Evolutionary conservation across 2,797 vertebrate species (phyloP).

Genomic region (Amblyopsis hoosieri): DNA sequence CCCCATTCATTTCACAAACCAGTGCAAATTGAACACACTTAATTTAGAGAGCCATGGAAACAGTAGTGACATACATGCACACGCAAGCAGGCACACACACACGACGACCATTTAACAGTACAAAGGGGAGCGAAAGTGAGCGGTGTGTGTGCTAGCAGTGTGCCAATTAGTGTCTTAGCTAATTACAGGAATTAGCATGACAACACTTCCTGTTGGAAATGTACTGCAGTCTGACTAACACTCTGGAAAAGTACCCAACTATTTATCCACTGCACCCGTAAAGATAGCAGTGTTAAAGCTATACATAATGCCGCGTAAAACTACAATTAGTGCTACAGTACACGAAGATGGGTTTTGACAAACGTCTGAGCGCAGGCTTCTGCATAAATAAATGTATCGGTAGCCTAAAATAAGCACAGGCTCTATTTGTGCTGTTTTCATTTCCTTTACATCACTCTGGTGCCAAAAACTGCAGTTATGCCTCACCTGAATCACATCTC

Average conservation of each 20-base stretch:
- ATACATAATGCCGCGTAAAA: neutral
- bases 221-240: constrained; percentile 34
- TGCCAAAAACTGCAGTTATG: neutral
- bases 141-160: constrained; percentile 43
- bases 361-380: neutral
- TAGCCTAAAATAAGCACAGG: neutral
- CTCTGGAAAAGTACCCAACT: constrained; percentile 39
- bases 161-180: constrained; percentile 68
- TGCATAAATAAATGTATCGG: constrained; percentile 10
- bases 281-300: constrained; percentile 32
- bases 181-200: constrained; percentile 73
- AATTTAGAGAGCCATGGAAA: constrained; percentile 58
- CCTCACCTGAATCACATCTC: constrained; percentile 1
- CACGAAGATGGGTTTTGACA: constrained; percentile 24
- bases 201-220: constrained; percentile 55
- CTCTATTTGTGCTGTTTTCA: neutral
- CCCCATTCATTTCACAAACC: constrained; percentile 9
- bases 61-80: constrained; percentile 10
- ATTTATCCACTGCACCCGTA: constrained; percentile 38
- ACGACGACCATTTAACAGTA: constrained; percentile 9
- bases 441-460: too few relatives aligned
- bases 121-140: constrained; percentile 30
- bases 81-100: constrained; percentile 4
- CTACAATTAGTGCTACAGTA: neutral
- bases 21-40: constrained; percentile 15